Conservation (phyloP, 1,140 invertebrate species). For the Papilio aristodemus region DNA sequence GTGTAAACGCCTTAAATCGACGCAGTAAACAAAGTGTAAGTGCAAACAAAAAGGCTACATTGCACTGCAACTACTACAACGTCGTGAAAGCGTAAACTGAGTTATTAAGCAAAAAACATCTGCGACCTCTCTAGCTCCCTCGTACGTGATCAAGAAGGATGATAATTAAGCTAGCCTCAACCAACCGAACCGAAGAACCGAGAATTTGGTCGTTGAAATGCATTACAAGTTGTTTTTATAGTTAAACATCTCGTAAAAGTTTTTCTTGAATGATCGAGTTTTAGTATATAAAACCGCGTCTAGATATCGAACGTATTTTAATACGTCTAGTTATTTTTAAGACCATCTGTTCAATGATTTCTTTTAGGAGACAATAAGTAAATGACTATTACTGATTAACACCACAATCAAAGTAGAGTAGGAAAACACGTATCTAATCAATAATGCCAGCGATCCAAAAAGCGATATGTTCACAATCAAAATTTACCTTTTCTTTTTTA, state of each 20-base stretch:
- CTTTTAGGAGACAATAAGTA: too few relatives aligned
- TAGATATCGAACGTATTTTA: too few relatives aligned
- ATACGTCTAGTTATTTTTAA: too few relatives aligned
- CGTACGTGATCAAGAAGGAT: not conserved
- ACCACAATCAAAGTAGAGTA: too few relatives aligned
- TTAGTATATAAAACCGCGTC: not conserved
- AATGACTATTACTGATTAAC: too few relatives aligned
- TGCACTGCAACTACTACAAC: not conserved
- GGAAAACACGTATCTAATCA: too few relatives aligned
- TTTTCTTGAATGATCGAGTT: not conserved
- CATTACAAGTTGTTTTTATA: not conserved
- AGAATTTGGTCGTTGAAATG: slow-evolving; percentile 15
- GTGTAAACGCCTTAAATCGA: not conserved
- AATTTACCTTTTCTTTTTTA: not conserved
- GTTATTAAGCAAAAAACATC: not conserved
- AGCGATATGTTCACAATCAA: too few relatives aligned
- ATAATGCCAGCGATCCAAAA: too few relatives aligned
- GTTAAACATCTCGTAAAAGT: not conserved
- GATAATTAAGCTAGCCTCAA: not conserved
- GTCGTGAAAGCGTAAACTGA: not conserved
- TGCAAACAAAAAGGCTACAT: not conserved
- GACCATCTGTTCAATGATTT: too few relatives aligned
- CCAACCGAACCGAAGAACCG: not conserved
- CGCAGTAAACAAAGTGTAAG: not conserved
- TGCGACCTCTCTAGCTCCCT: not conserved